Conservation (phyloP, 2,113 vertebrate genomes). For the Mesembrinibis cayennensis region DNA sequence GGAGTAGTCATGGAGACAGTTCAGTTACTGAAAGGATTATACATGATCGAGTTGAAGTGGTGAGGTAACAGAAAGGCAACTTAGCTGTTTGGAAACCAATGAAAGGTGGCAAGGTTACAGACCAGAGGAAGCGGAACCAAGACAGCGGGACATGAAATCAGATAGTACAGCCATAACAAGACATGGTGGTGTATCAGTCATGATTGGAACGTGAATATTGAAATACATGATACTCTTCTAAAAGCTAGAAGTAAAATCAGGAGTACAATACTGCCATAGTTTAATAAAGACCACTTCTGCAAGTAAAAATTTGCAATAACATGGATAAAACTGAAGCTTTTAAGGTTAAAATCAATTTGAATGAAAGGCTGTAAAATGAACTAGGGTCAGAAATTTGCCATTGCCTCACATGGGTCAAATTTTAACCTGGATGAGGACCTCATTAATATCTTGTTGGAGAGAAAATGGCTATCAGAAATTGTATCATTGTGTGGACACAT, state of each 20-base stretch:
- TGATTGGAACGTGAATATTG: neutral
- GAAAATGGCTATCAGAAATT: constrained; percentile 22
- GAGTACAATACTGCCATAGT: neutral
- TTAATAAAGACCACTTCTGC: neutral
- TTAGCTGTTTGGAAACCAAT: neutral
- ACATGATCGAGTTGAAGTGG: neutral
- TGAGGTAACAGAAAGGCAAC: neutral
- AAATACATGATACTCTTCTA: neutral
- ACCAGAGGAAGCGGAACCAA: neutral
- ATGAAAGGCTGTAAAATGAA: neutral
- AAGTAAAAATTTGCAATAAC: neutral
- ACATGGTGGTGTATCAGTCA: neutral
- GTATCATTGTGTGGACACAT: neutral
- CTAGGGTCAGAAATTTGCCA: neutral
- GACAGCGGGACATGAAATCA: neutral
- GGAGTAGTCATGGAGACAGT: constrained; percentile 7
- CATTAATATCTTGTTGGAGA: neutral
- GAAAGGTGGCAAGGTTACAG: neutral
- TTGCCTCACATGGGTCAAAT: neutral
- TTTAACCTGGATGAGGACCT: neutral
- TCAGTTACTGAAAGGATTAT: neutral
- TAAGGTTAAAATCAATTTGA: constrained; percentile 22
- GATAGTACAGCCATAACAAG: neutral
- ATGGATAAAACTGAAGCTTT: neutral
- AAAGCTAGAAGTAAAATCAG: constrained; percentile 4